phyloP scores from a whole-genome alignment of 1,140 invertebrate species.

The Bombus impatiens region DNA sequence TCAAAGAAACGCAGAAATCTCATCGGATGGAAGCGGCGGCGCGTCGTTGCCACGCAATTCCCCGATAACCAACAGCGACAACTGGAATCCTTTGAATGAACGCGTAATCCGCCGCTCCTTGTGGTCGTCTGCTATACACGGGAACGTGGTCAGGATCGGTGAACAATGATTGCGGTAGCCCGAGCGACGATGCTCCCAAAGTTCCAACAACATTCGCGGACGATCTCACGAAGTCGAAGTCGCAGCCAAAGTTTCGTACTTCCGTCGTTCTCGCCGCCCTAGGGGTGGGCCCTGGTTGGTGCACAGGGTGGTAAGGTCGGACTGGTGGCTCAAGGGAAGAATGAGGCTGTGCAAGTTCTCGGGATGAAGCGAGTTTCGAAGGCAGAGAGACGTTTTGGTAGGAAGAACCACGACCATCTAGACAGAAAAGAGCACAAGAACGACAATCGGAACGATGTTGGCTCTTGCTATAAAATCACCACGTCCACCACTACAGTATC shows the following conservation, averaged over 20 bases:
- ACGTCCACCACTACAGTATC: neutral
- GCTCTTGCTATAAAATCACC: conserved; percentile 52
- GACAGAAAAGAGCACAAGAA: neutral
- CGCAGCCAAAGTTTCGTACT: conserved; percentile 59
- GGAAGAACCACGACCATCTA: neutral
- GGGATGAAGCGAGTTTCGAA: conserved; percentile 57
- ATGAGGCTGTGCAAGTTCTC: conserved; percentile 55
- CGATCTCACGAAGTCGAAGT: conserved; percentile 64
- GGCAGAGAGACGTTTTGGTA: neutral
- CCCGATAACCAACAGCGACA: neutral
- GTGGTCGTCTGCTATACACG: neutral
- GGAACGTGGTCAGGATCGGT: conserved; percentile 46
- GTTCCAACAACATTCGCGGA: conserved; percentile 59
- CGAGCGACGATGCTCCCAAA: conserved; percentile 52
- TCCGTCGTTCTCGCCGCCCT: conserved; percentile 32
- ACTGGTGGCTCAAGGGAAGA: conserved; percentile 52
- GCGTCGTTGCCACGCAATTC: conserved; percentile 5
- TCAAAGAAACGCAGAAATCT: conserved; percentile 8
- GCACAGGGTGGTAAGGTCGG: neutral
- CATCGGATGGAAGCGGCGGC: neutral
- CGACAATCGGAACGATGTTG: neutral
- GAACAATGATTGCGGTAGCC: conserved; percentile 61
- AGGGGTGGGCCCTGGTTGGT: neutral
- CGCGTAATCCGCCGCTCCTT: conserved; percentile 15
- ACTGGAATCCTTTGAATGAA: neutral